phyloP scores from a whole-genome alignment of 2,113 vertebrate species.

The Passer domesticus region DNA sequence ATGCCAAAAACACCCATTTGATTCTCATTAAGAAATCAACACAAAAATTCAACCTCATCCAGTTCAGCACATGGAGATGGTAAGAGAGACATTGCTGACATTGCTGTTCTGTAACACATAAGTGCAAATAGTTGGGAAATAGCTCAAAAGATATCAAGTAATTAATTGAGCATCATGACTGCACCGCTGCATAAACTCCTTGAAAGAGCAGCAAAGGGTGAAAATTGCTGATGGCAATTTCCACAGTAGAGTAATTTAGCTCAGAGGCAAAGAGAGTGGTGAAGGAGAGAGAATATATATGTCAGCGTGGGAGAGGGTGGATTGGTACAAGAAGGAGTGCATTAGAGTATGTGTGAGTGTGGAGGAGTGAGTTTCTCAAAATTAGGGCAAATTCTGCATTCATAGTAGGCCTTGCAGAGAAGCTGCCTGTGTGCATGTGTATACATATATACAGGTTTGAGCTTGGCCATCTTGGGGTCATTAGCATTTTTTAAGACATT shows the following conservation, averaged over 20 bases:
- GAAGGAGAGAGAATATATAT: constrained; percentile 31
- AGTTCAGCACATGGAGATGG: not conserved
- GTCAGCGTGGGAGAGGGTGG: constrained; percentile 33
- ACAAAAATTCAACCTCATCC: not conserved
- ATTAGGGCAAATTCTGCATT: constrained; percentile 38
- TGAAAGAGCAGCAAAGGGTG: constrained; percentile 47
- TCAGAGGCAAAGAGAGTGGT: constrained; percentile 38
- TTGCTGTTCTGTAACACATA: not conserved
- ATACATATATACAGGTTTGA: not conserved
- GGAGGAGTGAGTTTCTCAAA: constrained; percentile 37
- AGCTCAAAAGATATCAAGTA: not conserved
- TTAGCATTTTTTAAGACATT: not conserved
- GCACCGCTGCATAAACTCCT: constrained; percentile 21
- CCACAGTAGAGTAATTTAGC: constrained; percentile 49
- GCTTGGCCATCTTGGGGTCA: rapidly evolving
- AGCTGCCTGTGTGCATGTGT: not conserved
- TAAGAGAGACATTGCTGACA: not conserved
- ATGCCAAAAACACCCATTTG: not conserved
- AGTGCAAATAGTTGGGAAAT: not conserved
- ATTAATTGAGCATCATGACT: not conserved
- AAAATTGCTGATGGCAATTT: constrained; percentile 57
- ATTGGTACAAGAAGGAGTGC: constrained; percentile 7
- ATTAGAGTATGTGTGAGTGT: constrained; percentile 27
- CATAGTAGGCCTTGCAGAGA: not conserved
- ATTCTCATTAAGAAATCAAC: not conserved